Conservation (phyloP, 2,113 vertebrate genomes). For the Maccullochella peelii region DNA sequence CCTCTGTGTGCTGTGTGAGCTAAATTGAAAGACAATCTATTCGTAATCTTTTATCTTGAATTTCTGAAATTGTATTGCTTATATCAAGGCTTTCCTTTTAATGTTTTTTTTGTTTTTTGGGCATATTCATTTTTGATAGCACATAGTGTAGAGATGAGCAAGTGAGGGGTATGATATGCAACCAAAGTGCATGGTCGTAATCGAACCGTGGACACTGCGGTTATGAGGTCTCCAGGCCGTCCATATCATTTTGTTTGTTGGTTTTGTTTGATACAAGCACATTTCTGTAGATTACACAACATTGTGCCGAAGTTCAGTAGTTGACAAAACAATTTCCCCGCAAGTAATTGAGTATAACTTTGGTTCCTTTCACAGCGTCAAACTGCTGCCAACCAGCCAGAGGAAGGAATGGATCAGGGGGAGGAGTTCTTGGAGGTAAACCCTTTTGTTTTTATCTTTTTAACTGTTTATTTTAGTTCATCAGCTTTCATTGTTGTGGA, state of each 20-base stretch:
- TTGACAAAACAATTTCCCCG: not conserved
- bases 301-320: not conserved
- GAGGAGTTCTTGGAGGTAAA: constrained; percentile 77
- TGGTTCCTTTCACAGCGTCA: constrained; percentile 52
- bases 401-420: constrained; percentile 44
- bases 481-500: not conserved
- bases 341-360: not conserved
- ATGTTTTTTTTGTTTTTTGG: too few species aligned
- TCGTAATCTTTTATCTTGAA: too few species aligned
- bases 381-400: constrained; percentile 12
- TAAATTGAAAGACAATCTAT: too few species aligned
- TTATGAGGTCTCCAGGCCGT: not conserved
- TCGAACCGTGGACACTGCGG: too few species aligned
- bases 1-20: not conserved
- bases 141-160: too few species aligned
- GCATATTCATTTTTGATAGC: too few species aligned
- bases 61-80: too few species aligned
- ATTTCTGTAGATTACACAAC: not conserved
- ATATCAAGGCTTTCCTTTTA: too few species aligned
- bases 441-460: not conserved
- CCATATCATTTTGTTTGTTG: too few species aligned
- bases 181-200: too few species aligned
- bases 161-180: too few species aligned
- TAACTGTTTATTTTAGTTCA: not conserved
- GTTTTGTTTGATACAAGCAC: not conserved